Percentiles rank a stretch among this genome's conserved stretches.
Evolutionary conservation across 2,888 invertebrate genomes (phyloP).

Genomic region (Cylindroiulus punctatus): DNA sequence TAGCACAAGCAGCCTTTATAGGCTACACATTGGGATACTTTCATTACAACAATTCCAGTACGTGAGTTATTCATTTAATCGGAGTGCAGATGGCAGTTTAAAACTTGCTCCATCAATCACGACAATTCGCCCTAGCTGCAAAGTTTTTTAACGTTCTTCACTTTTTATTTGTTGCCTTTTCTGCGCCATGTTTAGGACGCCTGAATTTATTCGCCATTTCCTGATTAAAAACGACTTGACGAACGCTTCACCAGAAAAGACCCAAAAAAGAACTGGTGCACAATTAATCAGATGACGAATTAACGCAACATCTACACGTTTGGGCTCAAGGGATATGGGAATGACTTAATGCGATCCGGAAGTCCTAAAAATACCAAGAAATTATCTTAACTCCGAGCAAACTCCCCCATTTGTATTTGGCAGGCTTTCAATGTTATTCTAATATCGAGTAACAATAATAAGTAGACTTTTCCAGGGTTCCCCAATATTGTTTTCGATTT

Average conservation of each 20-base stretch:
- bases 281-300: slow-evolving; percentile 18
- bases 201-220: slow-evolving; percentile 18
- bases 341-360: neutral
- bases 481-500: no score
- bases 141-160: neutral
- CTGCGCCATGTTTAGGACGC: neutral
- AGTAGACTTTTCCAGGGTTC: no score
- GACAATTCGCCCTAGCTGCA: neutral
- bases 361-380: neutral
- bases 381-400: neutral
- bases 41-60: neutral
- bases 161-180: slow-evolving; percentile 13
- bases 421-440: neutral
- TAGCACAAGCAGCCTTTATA: neutral
- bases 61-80: slow-evolving; percentile 18
- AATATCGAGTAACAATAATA: neutral
- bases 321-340: neutral
- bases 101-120: slow-evolving; percentile 2
- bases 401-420: neutral
- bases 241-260: neutral
- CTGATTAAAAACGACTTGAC: slow-evolving; percentile 18
- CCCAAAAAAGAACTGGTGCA: neutral
- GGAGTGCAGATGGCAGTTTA: slow-evolving; percentile 9
- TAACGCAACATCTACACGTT: neutral
- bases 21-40: neutral